Base-by-base conservation (phyloP, 2,113 vertebrate species). In the Brienomyrus longianalis region DNA sequence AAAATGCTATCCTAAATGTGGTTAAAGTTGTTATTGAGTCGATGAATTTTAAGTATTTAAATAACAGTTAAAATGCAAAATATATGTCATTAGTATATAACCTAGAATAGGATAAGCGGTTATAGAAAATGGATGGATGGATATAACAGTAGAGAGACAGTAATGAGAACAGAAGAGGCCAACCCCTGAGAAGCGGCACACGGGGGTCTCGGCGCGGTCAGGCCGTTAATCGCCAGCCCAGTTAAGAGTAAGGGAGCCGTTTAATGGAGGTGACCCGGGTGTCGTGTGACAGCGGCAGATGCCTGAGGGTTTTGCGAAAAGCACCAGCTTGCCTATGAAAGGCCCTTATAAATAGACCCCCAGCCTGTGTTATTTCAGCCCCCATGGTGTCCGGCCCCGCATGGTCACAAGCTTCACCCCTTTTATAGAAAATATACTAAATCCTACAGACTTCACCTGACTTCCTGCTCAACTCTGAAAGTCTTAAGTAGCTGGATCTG, bases 311-410 rank as follows among this genome's bases (percentile, higher is more conserved):
- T 94, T 93, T 93, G 93, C 92, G 94, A 93, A 92, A 94, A 93
- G 88, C 93, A 93, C 92, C 95, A 94, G 96, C 95, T 93, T 43
- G 94, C 91, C 95, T 94, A 88, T 92, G 92, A 91, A 93, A 89
- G 91, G 88, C 74, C 89, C 93, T 93, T 95, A 96, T 95, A 95
- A 96, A 96, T 96, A 96, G 95, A 95, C 54, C 70, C 88, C 92
- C 90, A 93, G 93, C 91, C 91, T 93, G n/a, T 50, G 91, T 77
- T 86, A 90, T 91, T 5, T 88, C 66, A 10, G 52, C 39, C 91
- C 92, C 87, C 90, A 89, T 90, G 90, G 89, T 66, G 88, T 90
- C 35, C 87, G 90, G 15, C 90, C n/a, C 88, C 88, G 51, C 3
- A 90, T 77, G 13, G 87, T 90, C 91, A 90, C 90, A 89, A 84